phyloP scores from a whole-genome alignment of 1,140 invertebrate genomes.

The Hyposmocoma kahamanoa region DNA sequence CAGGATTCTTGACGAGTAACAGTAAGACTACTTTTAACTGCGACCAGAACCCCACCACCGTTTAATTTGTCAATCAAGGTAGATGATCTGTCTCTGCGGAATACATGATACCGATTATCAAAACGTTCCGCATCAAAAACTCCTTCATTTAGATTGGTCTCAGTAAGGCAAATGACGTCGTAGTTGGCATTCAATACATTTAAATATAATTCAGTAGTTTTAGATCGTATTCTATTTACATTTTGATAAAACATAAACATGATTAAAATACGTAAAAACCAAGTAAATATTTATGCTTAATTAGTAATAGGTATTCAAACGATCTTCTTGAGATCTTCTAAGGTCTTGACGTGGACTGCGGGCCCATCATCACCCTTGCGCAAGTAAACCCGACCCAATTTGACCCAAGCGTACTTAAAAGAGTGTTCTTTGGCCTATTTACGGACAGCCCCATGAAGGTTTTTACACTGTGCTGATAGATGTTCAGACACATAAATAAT shows the following conservation, averaged over 20 bases:
- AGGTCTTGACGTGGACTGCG: background rate
- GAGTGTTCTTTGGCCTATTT: background rate
- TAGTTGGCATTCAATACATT: background rate
- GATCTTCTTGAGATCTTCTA: background rate
- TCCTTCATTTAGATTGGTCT: background rate
- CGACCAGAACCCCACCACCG: background rate
- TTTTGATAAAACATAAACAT: background rate
- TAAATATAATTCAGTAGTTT: background rate
- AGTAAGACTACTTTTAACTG: background rate
- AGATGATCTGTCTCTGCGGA: background rate
- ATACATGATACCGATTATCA: background rate
- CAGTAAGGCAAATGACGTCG: background rate
- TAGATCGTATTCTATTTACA: background rate
- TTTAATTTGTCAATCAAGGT: background rate
- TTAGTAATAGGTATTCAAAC: too few relatives aligned
- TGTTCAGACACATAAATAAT: conserved; percentile 1
- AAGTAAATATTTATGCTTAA: too few relatives aligned
- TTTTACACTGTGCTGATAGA: background rate
- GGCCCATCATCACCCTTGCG: background rate
- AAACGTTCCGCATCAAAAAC: background rate
- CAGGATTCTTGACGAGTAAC: background rate
- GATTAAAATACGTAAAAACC: background rate
- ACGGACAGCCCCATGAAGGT: background rate
- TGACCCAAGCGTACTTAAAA: background rate
- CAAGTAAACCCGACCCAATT: background rate